These are phyloP conservation scores for Aspidoscelis tigris DNA, from an alignment of 2,113 vertebrate genomes.

Conservation along the genomic window DNA sequence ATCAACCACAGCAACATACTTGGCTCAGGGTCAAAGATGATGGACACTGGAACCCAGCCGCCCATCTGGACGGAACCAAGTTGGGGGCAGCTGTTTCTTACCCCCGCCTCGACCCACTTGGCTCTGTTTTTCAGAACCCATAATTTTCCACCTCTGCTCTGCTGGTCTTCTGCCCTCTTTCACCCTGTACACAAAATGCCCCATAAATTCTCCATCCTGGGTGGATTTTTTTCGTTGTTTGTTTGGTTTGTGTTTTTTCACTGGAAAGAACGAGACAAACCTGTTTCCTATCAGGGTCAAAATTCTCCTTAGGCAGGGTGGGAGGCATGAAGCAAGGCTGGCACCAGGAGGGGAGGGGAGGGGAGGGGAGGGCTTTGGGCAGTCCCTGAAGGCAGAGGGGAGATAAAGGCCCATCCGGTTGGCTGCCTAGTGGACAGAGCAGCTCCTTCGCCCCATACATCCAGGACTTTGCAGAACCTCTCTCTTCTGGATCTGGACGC, in stretches of 20 bases:
- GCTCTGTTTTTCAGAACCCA: too few relatives aligned
- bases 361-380: background rate
- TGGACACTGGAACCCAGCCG: too few relatives aligned
- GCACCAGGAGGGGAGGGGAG: background rate
- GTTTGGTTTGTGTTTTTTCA: background rate
- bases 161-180: too few relatives aligned
- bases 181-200: background rate
- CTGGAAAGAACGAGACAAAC: constrained; percentile 35
- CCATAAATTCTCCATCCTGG: background rate
- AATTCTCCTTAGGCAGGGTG: background rate
- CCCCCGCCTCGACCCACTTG: too few relatives aligned
- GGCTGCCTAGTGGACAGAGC: too few relatives aligned
- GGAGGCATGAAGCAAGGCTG: constrained; percentile 15
- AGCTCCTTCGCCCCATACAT: background rate
- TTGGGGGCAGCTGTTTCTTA: too few relatives aligned
- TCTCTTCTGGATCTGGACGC: background rate
- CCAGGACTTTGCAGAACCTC: background rate
- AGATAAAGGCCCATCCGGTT: background rate
- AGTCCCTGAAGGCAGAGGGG: background rate
- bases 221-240: background rate
- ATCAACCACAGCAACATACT: too few relatives aligned
- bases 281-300: constrained; percentile 38
- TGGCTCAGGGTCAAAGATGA: too few relatives aligned
- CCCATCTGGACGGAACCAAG: too few relatives aligned
- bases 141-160: too few relatives aligned